Base-by-base conservation (phyloP, 1,140 invertebrate genomes). In the Bombyx mori region DNA sequence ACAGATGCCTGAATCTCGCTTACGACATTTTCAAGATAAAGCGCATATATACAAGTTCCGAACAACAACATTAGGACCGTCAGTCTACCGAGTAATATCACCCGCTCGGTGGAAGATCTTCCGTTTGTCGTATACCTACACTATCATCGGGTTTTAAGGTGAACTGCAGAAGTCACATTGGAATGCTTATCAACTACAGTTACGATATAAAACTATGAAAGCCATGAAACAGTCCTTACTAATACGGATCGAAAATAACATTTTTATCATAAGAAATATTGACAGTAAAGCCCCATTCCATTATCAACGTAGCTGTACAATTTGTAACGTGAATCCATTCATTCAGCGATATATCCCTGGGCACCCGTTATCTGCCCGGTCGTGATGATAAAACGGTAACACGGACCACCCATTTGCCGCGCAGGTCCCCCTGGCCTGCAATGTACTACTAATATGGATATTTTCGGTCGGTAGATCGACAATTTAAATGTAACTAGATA, bases 381-480 rank as follows among this genome's bases (percentile, higher is more conserved):
- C 68, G 65, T 61, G 69, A 73, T 73, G 73, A 77, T 80, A 75
- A 75, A 79, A 77, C 65, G 66, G 69, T 79, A 70, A 80, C 71
- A 69, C 43, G 68, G 79, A 80, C 79, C 79, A 82, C 79, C 79
- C 79, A 75, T 77, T 74, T 63, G 66, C 69, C 10, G 53, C 62
- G 50, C 50, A 56, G 57, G 50, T 65, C 64, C 61, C 52, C 62
- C 44, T 45, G 47, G 58, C 61, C 52, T 52, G 50, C 53, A 47
- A 18, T 26, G 59, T n/a, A 56, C 44, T 51, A 7, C 6, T 69
- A 66, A 7, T 66, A 18, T 71, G 73, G 78, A 81, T 60, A 62
- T 48, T 35, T 35, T 35, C 26, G 26, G 26, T 35, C 4, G 2
- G 26, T 35, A 35, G 26, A 35, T 35, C 26, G 26, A 35, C 26